A percentile compares a stretch with the other conserved stretches of the same genome.
phyloP scores from a whole-genome alignment of 2,113 vertebrate genomes.

The Gopherus flavomarginatus region DNA sequence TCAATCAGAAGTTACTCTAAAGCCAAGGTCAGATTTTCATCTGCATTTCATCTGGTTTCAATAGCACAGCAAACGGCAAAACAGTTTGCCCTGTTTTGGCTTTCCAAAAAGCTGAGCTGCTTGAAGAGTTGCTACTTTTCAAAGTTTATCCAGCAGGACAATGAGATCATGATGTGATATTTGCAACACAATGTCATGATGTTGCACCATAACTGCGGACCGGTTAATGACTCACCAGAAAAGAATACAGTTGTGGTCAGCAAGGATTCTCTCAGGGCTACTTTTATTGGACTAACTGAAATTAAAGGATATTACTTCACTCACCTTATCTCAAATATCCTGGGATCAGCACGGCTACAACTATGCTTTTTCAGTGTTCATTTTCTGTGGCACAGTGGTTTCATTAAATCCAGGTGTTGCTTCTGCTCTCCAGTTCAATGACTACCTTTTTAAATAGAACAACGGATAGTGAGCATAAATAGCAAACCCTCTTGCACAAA shows the following conservation, averaged over 20 bases:
- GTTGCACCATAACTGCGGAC: not conserved
- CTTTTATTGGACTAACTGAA: not conserved
- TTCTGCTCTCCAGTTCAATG: constrained; percentile 35
- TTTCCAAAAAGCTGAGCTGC: constrained; percentile 29
- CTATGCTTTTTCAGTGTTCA: constrained; percentile 38
- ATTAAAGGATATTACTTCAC: not conserved
- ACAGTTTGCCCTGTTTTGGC: not conserved
- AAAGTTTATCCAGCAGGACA: not conserved
- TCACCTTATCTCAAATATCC: not conserved
- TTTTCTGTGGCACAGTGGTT: constrained; percentile 41
- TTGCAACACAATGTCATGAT: not conserved
- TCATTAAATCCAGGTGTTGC: not conserved
- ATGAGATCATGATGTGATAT: not conserved
- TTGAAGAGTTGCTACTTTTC: not conserved
- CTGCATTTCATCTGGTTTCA: constrained; percentile 32
- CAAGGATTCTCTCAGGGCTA: not conserved
- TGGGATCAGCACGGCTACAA: not conserved
- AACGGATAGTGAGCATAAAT: constrained; percentile 35
- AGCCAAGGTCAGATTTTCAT: constrained; percentile 68
- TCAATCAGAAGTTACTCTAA: constrained; percentile 55
- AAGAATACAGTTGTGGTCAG: not conserved
- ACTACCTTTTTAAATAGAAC: constrained; percentile 66
- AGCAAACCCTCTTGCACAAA: constrained; percentile 56
- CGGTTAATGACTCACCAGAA: not conserved
- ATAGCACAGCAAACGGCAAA: not conserved